Evolutionary conservation across 2,888 invertebrate genomes (phyloP), one percentile per base, ranked within the genome.

Genomic region (Brachypterus glaber): DNA sequence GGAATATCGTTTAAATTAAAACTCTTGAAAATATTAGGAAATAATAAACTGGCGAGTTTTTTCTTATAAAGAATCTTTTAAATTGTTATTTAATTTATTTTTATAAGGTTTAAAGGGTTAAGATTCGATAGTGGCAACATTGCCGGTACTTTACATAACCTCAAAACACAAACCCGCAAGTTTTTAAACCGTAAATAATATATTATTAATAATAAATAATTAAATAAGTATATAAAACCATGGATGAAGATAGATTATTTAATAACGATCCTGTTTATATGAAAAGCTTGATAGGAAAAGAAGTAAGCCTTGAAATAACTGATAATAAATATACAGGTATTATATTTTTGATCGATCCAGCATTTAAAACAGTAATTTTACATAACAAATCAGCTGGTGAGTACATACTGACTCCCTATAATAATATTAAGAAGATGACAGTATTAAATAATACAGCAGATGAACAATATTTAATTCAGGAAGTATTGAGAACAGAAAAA

Each of bases 271-370:
- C 53, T 5, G 17, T 55, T 15, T 57, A 51, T 37, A 52, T 57
- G 46, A 53, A 53, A 46, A 54, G 48, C 35, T 44, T 60, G 16
- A 45, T 62, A 14, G 62, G 61, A 31, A 59, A 55, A 52, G 41
- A 43, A 33, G 55, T 59, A 3, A 48, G 49, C 45, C 42, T 62
- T 30, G 43, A 44, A 42, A 59, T 57, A 12, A 37, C 49, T 3
- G 54, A 62, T 34, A 48, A 52, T 16, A 44, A 46, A 17, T 46
- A 56, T 40, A 45, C 39, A 30, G 63, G 63, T 18, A 41, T 42
- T 17, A 50, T 63, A 2, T 59, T 58, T 39, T 60, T 59, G 4
- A 57, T 63, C 32, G 63, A 63, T 47, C 62, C 62, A 9, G 51
- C 58, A 30, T 58, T 55, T 26, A 59, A 62, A 50, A 59, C 58